phyloP scores from a whole-genome alignment of 2,113 vertebrate genomes.

The Jaculus jaculus region DNA sequence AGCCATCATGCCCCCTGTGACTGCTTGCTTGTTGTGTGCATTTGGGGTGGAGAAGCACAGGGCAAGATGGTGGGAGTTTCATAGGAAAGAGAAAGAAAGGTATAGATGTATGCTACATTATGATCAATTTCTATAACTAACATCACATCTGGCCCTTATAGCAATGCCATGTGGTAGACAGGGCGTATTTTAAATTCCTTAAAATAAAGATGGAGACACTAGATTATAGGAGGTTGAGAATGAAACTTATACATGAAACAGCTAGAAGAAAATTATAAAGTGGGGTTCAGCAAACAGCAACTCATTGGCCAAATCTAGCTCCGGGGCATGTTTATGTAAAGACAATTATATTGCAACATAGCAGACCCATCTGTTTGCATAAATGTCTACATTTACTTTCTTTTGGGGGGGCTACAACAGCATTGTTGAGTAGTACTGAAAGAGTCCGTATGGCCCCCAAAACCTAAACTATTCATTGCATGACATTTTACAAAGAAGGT shows the following conservation, averaged over 20 bases:
- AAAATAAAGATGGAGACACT: constrained; percentile 19
- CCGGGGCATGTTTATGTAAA: constrained; percentile 12
- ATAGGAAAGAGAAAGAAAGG: not conserved
- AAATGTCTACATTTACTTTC: not conserved
- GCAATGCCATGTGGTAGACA: not conserved
- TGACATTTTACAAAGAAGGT: constrained; percentile 13
- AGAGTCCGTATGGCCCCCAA: constrained; percentile 13
- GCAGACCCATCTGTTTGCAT: constrained; percentile 51
- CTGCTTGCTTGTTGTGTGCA: not conserved
- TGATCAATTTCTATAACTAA: not conserved
- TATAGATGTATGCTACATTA: not conserved
- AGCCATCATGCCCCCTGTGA: not conserved
- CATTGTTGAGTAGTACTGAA: not conserved
- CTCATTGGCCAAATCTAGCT: not conserved
- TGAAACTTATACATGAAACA: constrained; percentile 45
- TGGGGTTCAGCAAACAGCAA: constrained; percentile 16
- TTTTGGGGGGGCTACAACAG: not conserved
- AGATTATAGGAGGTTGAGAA: not conserved
- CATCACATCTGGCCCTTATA: not conserved
- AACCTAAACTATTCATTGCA: not conserved
- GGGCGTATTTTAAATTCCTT: not conserved
- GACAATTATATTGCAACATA: constrained; percentile 9
- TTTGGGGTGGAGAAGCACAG: not conserved
- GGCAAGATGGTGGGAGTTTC: not conserved
- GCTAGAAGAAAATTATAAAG: not conserved